A percentile compares a stretch with the other conserved stretches of the same genome.
Conservation (phyloP, 2,888 invertebrate genomes). For the Ctena decussata region DNA sequence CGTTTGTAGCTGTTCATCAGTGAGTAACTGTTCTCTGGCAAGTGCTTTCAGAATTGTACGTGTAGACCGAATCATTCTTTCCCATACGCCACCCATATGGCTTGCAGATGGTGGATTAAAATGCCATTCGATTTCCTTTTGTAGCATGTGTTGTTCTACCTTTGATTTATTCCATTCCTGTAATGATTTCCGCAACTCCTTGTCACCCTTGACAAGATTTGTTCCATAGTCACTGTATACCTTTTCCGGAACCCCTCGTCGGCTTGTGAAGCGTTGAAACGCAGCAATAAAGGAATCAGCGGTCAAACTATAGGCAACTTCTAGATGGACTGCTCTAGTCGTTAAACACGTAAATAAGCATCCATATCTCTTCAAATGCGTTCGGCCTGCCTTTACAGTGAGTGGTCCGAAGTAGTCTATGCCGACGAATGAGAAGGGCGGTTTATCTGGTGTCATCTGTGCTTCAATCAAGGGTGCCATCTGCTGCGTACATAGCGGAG, state of each 20-base stretch:
- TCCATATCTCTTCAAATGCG: constrained; percentile 45
- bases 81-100: too few species aligned
- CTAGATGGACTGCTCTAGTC: constrained; percentile 43
- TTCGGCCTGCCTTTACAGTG: constrained; percentile 31
- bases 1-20: too few species aligned
- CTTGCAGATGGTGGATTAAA: too few species aligned
- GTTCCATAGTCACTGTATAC: constrained; percentile 48
- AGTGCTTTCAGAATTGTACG: too few species aligned
- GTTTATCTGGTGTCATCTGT: constrained; percentile 32
- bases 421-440: constrained; percentile 59
- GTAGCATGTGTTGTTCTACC: constrained; percentile 18
- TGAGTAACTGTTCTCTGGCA: too few species aligned
- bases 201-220: constrained; percentile 46
- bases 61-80: too few species aligned
- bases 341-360: constrained; percentile 59
- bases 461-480: constrained; percentile 54
- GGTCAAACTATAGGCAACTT: constrained; percentile 22
- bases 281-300: too few species aligned
- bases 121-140: constrained; percentile 23
- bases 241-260: too few species aligned
- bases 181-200: constrained; percentile 29
- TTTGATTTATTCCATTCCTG: constrained; percentile 32
- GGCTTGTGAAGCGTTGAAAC: background rate
- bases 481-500: background rate
- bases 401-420: too few species aligned